Evolutionary conservation across 2,797 vertebrate species (phyloP).

Genomic region (Ispidina picta): DNA sequence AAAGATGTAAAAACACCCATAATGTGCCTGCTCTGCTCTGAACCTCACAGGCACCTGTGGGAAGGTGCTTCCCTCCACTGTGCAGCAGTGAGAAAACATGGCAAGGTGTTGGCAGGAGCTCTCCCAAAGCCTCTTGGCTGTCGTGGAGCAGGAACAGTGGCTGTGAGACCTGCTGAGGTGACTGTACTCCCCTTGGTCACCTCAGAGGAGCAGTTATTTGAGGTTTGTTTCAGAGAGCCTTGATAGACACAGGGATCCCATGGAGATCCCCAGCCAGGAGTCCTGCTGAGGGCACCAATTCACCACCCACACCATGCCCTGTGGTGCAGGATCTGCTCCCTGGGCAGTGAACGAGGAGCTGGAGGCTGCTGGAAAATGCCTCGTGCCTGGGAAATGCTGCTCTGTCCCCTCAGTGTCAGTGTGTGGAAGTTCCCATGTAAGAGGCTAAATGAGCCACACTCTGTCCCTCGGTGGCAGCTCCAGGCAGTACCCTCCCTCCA

Average conservation of each 20-base stretch:
- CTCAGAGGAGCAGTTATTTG: not conserved
- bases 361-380: not conserved
- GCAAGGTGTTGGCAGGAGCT: not conserved
- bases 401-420: too few species aligned
- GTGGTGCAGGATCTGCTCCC: accelerated
- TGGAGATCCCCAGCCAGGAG: not conserved
- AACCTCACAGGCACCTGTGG: not conserved
- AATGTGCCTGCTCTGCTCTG: not conserved
- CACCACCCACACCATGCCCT: accelerated
- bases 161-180: not conserved
- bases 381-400: not conserved
- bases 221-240: not conserved
- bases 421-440: not conserved
- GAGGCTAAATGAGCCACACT: not conserved
- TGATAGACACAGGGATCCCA: not conserved
- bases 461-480: accelerated
- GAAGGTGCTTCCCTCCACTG: not conserved
- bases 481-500: accelerated
- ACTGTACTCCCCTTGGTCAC: not conserved
- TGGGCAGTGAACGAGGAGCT: not conserved
- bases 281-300: not conserved
- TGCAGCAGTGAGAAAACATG: not conserved
- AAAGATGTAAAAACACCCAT: not conserved
- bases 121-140: not conserved
- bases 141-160: not conserved